Evolutionary conservation across 2,113 vertebrate genomes (phyloP).

Genomic region (Xiphophorus maculatus): DNA sequence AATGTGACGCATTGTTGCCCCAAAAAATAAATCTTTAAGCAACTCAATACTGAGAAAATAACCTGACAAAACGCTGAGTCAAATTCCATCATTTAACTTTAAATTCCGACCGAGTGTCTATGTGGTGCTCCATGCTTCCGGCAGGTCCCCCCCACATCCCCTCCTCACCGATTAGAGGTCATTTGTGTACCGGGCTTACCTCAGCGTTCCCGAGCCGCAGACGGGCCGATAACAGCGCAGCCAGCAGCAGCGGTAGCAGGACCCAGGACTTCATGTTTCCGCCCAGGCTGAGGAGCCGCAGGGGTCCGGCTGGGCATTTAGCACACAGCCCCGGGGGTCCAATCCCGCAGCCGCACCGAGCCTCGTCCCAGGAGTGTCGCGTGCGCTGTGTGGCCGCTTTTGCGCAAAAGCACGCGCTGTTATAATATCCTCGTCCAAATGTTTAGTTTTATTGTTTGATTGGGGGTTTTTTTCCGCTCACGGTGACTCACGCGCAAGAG

Average conservation of each 20-base stretch:
- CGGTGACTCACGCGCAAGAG: conserved; percentile 62
- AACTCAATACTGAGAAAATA: too few species aligned
- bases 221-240: conserved; percentile 67
- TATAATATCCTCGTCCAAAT: conserved; percentile 43
- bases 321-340: conserved; percentile 56
- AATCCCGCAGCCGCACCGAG: conserved; percentile 56
- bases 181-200: conserved; percentile 67
- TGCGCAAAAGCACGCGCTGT: conserved; percentile 28
- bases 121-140: background rate
- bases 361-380: conserved; percentile 40
- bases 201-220: conserved; percentile 72
- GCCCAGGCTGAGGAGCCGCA: conserved; percentile 78
- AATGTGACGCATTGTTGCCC: too few species aligned
- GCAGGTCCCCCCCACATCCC: background rate
- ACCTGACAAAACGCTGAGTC: too few species aligned
- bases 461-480: conserved; percentile 17
- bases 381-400: conserved; percentile 17
- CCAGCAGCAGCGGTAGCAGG: conserved; percentile 73
- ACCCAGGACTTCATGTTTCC: conserved; percentile 80
- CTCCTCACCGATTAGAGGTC: conserved; percentile 16
- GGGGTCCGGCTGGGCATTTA: conserved; percentile 77
- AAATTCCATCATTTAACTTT: background rate
- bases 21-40: too few species aligned
- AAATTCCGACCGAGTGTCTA: background rate
- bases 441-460: background rate